Evolutionary conservation across 2,797 vertebrate species (phyloP).

Genomic region (Chaunax sp.): DNA sequence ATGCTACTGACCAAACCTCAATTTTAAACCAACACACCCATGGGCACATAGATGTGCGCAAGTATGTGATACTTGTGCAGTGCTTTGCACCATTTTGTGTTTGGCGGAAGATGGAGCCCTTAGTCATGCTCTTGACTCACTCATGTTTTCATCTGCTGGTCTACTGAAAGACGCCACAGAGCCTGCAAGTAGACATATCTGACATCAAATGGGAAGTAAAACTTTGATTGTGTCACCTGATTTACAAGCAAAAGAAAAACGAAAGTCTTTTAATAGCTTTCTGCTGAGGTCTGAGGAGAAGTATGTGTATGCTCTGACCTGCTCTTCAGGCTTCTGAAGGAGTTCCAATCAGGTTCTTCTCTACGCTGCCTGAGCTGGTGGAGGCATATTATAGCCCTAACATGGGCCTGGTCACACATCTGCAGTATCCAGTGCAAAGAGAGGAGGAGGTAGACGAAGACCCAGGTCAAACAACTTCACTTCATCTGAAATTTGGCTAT

Average conservation of each 20-base stretch:
- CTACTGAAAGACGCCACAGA: slow-evolving; percentile 6
- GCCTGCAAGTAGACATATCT: slow-evolving; percentile 1
- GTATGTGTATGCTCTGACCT: slow-evolving; percentile 37
- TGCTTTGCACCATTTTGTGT: too few species aligned
- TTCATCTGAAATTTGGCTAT: background rate
- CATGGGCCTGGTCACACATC: slow-evolving; percentile 93
- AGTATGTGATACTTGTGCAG: too few species aligned
- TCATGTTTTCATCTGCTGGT: background rate
- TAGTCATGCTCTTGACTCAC: too few species aligned
- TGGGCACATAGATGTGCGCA: too few species aligned
- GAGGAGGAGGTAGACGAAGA: slow-evolving; percentile 93
- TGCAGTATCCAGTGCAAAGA: slow-evolving; percentile 89
- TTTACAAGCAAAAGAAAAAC: background rate
- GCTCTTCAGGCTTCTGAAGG: slow-evolving; percentile 92
- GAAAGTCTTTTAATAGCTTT: background rate
- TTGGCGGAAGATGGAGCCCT: too few species aligned
- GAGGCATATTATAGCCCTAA: slow-evolving; percentile 95
- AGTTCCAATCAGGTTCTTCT: slow-evolving; percentile 92
- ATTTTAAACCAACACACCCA: too few species aligned
- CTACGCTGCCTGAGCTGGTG: slow-evolving; percentile 90
- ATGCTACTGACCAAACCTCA: too few species aligned
- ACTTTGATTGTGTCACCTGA: slow-evolving; percentile 13
- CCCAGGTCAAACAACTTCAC: slow-evolving; percentile 78
- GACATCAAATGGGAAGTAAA: slow-evolving; percentile 30
- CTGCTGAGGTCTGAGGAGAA: slow-evolving; percentile 3